Base-by-base conservation (phyloP, 2,888 invertebrate genomes). In the Euphydryas editha region DNA sequence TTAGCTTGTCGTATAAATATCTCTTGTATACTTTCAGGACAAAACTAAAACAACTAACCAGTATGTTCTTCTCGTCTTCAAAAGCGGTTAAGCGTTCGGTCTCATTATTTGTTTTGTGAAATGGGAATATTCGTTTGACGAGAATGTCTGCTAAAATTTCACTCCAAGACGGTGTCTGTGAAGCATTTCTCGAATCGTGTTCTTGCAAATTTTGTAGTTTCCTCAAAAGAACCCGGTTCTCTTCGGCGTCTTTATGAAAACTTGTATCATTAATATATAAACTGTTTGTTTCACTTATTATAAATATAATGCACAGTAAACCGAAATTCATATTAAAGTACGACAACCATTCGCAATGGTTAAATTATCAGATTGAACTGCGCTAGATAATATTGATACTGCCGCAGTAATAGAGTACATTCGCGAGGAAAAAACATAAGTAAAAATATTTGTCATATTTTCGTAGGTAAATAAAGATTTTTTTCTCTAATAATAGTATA, bases 111-210 rank as follows among this genome's bases (percentile, higher is more conserved):
- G 59, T 75, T 71, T 74, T 77, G 65, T 78, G 78, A 65, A 81
- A 82, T 46, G 82, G 78, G 70, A 87, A 82, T 80, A 86, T 78
- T 71, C 80, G 84, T 74, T 85, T 86, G 74, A 90, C 85, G 70
- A 90, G 77, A 65, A 85, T 83, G 70, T 87, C 84, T 6, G 91
- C 90, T 44, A 91, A 73, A 65, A 90, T 82, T 71, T 88, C 86
- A 77, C 88, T 90, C 90, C 90, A 91, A 62, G 84, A 80, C 68
- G 80, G 75, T 62, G 82, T 81, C 74, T 83, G 82, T 60, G 75
- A 70, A 63, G 72, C 69, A 54, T 82, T 81, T 61, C 78, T 77
- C 65, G 72, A 51, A 42, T 73, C 72, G 68, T 73, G 69, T 62
- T 72, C 69, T 77, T 84, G 78, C 69, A 82, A 76, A 78, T 82